These are phyloP conservation scores for Diplazon laetatorius DNA, from an alignment of 2,888 invertebrate species.

Conservation along the genomic window DNA sequence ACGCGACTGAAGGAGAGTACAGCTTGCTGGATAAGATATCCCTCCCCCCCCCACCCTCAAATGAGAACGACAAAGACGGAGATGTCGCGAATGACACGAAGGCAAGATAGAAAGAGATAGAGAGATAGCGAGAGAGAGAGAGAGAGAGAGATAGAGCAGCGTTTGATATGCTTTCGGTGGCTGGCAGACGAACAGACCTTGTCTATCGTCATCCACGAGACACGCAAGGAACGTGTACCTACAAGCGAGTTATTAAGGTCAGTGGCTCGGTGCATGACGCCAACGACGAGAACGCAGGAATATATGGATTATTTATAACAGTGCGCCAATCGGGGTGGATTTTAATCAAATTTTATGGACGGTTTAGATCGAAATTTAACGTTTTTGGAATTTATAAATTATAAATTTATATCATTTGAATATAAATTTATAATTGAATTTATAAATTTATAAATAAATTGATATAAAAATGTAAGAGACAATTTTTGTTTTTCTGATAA, in stretches of 20 bases:
- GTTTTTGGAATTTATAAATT: too few relatives aligned
- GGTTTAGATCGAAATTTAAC: too few relatives aligned
- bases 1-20: conserved; percentile 11
- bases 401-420: too few relatives aligned
- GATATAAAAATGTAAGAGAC: too few relatives aligned
- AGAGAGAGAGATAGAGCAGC: conserved; percentile 38
- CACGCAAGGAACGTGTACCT: conserved; percentile 74
- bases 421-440: too few relatives aligned
- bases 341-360: too few relatives aligned
- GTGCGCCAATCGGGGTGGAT: too few relatives aligned
- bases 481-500: too few relatives aligned
- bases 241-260: conserved; percentile 78
- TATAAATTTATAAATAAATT: too few relatives aligned
- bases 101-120: conserved; percentile 45
- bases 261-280: conserved; percentile 71
- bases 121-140: conserved; percentile 11
- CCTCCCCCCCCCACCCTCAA: conserved; percentile 23
- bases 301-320: too few relatives aligned
- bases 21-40: conserved; percentile 45
- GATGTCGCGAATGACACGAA: conserved; percentile 13
- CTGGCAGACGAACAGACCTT: conserved; percentile 74
- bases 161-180: conserved; percentile 74
- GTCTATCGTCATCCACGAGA: conserved; percentile 77
- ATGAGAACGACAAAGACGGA: conserved; percentile 23
- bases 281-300: conserved; percentile 40